These are phyloP conservation scores for Phrynosoma blainvillii DNA, from an alignment of 2,113 vertebrate genomes.

Conservation along the genomic window DNA sequence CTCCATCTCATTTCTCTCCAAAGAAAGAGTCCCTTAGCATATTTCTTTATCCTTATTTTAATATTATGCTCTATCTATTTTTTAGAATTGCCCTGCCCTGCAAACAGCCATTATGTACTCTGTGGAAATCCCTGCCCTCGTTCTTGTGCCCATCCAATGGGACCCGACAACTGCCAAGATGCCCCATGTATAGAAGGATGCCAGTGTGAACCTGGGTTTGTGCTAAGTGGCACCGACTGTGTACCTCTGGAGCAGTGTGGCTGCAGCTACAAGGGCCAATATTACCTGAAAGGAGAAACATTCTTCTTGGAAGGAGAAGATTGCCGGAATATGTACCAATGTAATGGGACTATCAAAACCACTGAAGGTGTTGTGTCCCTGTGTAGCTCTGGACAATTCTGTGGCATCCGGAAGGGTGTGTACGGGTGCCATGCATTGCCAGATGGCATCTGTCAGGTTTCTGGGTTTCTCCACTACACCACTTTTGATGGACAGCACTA, in stretches of 20 bases:
- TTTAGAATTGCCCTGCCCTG: neutral
- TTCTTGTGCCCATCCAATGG: neutral
- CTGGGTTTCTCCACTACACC: neutral
- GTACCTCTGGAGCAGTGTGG: conserved; percentile 59
- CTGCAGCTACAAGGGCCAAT: conserved; percentile 65
- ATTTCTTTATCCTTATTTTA: too few relatives aligned
- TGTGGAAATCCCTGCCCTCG: conserved; percentile 9
- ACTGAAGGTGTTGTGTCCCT: conserved; percentile 24
- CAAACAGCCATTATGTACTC: conserved; percentile 9
- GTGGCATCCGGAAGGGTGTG: conserved; percentile 53
- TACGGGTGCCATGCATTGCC: conserved; percentile 63
- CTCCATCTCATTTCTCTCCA: too few relatives aligned
- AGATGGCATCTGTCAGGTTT: conserved; percentile 58
- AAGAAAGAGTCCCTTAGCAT: too few relatives aligned
- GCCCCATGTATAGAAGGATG: neutral
- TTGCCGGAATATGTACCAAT: conserved; percentile 53
- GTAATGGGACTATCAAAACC: conserved; percentile 33
- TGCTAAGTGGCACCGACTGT: conserved; percentile 64
- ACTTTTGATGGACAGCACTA: conserved; percentile 15
- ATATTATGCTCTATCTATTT: neutral
- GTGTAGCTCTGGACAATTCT: conserved; percentile 56
- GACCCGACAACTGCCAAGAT: conserved; percentile 31
- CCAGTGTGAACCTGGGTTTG: conserved; percentile 37
- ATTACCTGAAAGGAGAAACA: conserved; percentile 36
- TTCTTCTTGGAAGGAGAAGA: conserved; percentile 68